Evolutionary conservation across 2,888 invertebrate genomes (phyloP).

Genomic region (Chymomyza amoena): DNA sequence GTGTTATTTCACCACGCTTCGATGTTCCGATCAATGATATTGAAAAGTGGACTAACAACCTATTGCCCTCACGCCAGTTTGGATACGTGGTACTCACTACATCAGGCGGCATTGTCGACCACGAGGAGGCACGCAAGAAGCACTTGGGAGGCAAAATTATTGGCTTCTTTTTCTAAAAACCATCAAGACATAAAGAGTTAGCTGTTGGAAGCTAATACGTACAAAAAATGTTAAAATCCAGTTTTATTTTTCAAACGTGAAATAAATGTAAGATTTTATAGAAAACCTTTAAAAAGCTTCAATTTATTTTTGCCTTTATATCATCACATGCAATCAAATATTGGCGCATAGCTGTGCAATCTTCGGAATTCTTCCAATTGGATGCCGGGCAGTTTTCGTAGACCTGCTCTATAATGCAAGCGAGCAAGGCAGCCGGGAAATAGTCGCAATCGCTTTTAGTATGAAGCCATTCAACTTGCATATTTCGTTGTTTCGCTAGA

Average conservation of each 20-base stretch:
- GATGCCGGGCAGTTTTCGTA: constrained; percentile 54
- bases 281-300: not conserved
- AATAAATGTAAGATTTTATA: not conserved
- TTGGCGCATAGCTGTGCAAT: constrained; percentile 49
- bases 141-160: constrained; percentile 99
- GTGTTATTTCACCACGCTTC: constrained; percentile 98
- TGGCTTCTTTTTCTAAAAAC: constrained; percentile 98
- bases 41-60: constrained; percentile 98
- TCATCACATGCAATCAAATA: constrained; percentile 46
- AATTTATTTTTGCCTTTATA: not conserved
- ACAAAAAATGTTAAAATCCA: not conserved
- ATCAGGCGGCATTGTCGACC: constrained; percentile 99
- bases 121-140: constrained; percentile 99
- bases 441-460: constrained; percentile 46
- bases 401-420: constrained; percentile 51
- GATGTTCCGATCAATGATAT: constrained; percentile 97
- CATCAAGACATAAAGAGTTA: not conserved
- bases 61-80: constrained; percentile 99
- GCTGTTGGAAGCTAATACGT: not conserved
- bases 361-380: constrained; percentile 51
- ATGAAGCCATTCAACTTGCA: constrained; percentile 50
- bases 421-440: constrained; percentile 49
- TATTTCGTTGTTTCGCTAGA: constrained; percentile 38
- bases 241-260: not conserved
- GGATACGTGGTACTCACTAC: constrained; percentile 99